Base-by-base conservation (phyloP, 2,888 invertebrate genomes). In the Zelleria hepariella region DNA sequence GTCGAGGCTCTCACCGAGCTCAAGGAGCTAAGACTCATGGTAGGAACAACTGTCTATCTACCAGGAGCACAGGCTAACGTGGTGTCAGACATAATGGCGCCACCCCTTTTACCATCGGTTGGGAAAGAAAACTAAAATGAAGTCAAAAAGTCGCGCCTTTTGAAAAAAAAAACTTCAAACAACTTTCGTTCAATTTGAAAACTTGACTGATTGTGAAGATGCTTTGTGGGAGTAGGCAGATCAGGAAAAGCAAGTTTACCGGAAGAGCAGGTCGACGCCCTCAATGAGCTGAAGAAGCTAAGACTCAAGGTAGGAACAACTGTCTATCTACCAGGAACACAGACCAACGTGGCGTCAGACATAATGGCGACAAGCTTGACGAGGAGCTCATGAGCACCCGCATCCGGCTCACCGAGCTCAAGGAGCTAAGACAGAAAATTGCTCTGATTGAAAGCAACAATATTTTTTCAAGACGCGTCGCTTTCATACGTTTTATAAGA, bases 321-420 rank as follows among this genome's bases (percentile, higher is more conserved):
- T n/a, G n/a, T n/a, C n/a, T n/a, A n/a, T 15, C 57, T 18, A 49
- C 58, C 60, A 92, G 91, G 95, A 95, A 65, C 93, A 94, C 67
- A 92, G 92, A 65, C 92, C 0, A 88, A 75, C 60, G 86, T 87
- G 5, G 86, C 89, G 59, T 86, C 87, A 0, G 89, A 89, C 59
- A 86, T 87, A 53, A 96, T 75, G 91, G 93, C 42, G 95, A 95
- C 74, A 94, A 96, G 67, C 84, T 98, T 26, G 98, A 98, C 72
- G 98, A 98, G 74, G 98, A 99, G 70, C 90, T 99, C 10, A 98
- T 99, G 97, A 94, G 96, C 0, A 94, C 97, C 15, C 93, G 96
- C 70, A 94, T 99, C 65, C 91, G 95, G 62, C 89, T 97, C 53
- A 96, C 97, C 0, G 98, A 99, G 82, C 91, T 98, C 18, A 98